Evolutionary conservation across 2,797 vertebrate species (phyloP), one percentile per base, ranked within the genome.

Genomic region (Morus bassanus): DNA sequence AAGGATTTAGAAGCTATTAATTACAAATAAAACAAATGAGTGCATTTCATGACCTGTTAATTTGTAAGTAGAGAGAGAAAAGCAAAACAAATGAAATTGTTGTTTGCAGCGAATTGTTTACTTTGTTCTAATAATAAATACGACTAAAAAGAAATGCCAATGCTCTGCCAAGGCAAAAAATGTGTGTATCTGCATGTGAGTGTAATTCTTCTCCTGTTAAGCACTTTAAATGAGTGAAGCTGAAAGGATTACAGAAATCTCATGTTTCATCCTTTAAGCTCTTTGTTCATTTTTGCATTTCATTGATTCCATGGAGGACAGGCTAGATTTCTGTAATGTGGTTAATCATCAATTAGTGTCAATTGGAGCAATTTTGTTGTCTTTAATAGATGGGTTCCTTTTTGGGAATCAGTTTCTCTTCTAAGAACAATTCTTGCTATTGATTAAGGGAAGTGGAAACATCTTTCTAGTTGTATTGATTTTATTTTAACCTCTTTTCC

Each of bases 1-100:
- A 45, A 68, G 73, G 73, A 39, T 84, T 91, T 78, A 46, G 76
- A 78, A 78, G 37, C 65, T 88, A 79, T 93, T 95, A 81, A 88
- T 94, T 78, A 61, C 43, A 88, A 94, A 84, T 81, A 57, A 95
- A 81, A 54, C 37, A 78, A 94, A 91, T 15, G 33, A 78, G 27
- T 12, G 24, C 23, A 2, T 90, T 94, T 86, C 35, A 82, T 10
- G 83, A 86, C 65, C 61, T 63, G 50, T 16, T 90, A 60, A 91
- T 93, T 91, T 68, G 85, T 56, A 50, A 81, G 3, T 7, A 63
- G 57, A 39, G 85, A 93, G 79, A 39, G 82, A 65, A 88, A 86
- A 46, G 69, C 73, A 75, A 80, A 78, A 68, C 70, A 91, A 90
- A 94, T 65, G 3, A 8, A 57, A 57, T 1, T 5, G 39, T 50